Conservation (phyloP, 2,113 vertebrate genomes). For the Chloropsis hardwickii region DNA sequence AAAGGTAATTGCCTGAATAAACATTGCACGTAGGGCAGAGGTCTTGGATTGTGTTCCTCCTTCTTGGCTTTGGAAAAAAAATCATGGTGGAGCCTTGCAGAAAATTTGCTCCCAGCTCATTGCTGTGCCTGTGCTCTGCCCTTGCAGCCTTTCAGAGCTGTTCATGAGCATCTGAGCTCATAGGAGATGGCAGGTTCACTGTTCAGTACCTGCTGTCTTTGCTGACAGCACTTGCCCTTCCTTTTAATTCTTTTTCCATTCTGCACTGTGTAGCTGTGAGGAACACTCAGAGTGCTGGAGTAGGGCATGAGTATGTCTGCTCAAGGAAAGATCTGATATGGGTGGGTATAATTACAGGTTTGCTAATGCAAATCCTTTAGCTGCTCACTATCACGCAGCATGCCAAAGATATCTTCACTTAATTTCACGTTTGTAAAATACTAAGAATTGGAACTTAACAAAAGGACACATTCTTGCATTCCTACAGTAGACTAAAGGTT, state of each 20-base stretch:
- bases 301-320: rapidly evolving
- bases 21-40: not conserved
- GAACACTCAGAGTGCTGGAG: not conserved
- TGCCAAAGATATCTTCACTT: not conserved
- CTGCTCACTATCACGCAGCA: not conserved
- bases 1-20: not conserved
- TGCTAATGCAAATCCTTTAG: not conserved
- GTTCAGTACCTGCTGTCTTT: not conserved
- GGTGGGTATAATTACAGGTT: not conserved
- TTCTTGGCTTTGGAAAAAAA: not conserved
- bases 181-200: not conserved
- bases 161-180: not conserved
- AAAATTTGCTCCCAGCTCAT: not conserved
- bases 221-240: not conserved
- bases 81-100: not conserved
- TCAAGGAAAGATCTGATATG: not conserved
- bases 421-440: not conserved
- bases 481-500: not conserved
- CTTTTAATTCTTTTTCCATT: not conserved
- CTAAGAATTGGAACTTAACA: not conserved
- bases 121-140: not conserved
- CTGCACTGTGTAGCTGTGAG: not conserved
- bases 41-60: not conserved
- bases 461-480: not conserved
- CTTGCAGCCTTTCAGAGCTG: not conserved